A percentile compares a stretch with the other conserved stretches of the same genome.
These are phyloP conservation scores for Bothrops jararaca DNA, from an alignment of 2,113 vertebrate species.

Conservation along the genomic window DNA sequence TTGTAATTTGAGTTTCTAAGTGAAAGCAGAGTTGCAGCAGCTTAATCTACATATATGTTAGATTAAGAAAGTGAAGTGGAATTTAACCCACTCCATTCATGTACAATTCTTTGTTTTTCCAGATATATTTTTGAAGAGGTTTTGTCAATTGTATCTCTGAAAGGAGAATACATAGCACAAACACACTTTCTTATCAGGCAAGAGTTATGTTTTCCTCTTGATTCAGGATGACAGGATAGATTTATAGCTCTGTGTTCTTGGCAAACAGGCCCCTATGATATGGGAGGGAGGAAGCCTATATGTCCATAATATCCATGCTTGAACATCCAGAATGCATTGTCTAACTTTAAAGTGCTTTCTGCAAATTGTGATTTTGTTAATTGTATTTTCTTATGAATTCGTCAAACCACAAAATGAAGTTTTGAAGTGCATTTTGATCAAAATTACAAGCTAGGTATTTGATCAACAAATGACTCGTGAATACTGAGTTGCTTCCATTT, in stretches of 20 bases:
- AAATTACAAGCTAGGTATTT: background rate
- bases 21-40: background rate
- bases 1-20: background rate
- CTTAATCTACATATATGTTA: background rate
- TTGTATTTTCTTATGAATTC: slow-evolving; percentile 15
- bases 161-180: background rate
- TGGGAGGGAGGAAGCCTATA: background rate
- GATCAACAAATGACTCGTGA: slow-evolving; percentile 14
- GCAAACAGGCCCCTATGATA: background rate
- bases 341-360: background rate
- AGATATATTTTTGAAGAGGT: background rate
- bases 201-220: background rate
- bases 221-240: background rate
- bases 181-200: background rate
- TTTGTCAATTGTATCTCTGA: background rate
- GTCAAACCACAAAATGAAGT: slow-evolving; percentile 23
- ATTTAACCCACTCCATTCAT: background rate
- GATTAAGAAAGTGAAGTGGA: background rate
- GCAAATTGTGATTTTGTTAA: slow-evolving; percentile 19
- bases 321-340: background rate
- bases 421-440: slow-evolving; percentile 12
- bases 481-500: slow-evolving; percentile 19
- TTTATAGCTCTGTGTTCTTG: background rate
- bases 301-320: background rate
- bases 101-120: background rate